Percentiles rank a stretch among this genome's conserved stretches.
phyloP scores from a whole-genome alignment of 1,140 invertebrate species.

The Pectinophora gossypiella region DNA sequence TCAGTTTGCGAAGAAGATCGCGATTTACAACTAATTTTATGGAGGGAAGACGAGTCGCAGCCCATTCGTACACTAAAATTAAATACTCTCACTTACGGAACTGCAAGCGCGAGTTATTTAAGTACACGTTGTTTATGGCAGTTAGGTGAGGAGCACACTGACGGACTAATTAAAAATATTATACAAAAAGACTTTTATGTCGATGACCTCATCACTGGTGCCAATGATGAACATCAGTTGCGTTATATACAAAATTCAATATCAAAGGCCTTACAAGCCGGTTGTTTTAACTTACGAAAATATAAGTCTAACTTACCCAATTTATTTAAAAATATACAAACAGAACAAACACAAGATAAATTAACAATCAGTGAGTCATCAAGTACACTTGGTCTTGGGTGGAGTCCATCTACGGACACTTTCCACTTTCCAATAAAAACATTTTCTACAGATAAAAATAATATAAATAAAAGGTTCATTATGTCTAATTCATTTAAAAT shows the following conservation, averaged over 20 bases:
- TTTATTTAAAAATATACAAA: not conserved
- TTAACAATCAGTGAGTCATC: constrained; percentile 1
- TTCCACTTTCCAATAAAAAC: not conserved
- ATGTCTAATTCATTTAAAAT: constrained; percentile 6
- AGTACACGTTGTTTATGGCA: constrained; percentile 1
- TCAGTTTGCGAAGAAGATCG: constrained; percentile 2
- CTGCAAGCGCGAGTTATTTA: constrained; percentile 7
- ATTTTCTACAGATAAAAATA: not conserved
- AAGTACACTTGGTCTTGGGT: not conserved
- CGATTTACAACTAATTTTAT: constrained; percentile 45
- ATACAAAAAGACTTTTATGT: constrained; percentile 5
- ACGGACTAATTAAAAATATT: not conserved
- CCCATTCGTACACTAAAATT: constrained; percentile 30
- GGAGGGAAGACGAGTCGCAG: constrained; percentile 29
- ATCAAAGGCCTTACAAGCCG: not conserved
- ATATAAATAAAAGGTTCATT: not conserved
- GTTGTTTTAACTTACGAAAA: constrained; percentile 1
- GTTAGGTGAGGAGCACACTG: not conserved
- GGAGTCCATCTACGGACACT: not conserved
- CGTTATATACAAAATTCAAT: not conserved
- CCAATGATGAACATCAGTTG: not conserved
- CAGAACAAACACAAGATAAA: not conserved
- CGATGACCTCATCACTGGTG: constrained; percentile 2
- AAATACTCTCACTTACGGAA: constrained; percentile 19
- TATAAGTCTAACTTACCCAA: not conserved